Evolutionary conservation across 2,888 invertebrate genomes (phyloP).

Genomic region (Cyaniris semiargus): DNA sequence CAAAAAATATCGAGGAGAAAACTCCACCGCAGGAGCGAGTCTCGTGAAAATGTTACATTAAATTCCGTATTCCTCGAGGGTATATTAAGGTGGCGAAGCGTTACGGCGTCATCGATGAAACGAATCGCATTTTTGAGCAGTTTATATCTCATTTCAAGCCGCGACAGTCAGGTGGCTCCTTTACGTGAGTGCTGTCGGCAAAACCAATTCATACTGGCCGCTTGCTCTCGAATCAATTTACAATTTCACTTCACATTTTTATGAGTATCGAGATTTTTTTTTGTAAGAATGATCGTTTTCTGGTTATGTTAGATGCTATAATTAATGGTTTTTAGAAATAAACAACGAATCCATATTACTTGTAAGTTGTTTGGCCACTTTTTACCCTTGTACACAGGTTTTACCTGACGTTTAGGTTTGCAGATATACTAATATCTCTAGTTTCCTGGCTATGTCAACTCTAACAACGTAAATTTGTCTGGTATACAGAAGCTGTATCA

Average conservation of each 20-base stretch:
- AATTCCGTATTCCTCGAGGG: slow-evolving; percentile 42
- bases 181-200: slow-evolving; percentile 53
- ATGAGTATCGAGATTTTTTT: neutral
- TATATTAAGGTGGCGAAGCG: slow-evolving; percentile 46
- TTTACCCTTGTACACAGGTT: too few species aligned
- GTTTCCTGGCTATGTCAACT: too few species aligned
- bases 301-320: neutral
- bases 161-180: slow-evolving; percentile 57
- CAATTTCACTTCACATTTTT: neutral
- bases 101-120: slow-evolving; percentile 47
- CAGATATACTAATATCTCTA: too few species aligned
- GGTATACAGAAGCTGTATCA: too few species aligned
- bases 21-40: neutral
- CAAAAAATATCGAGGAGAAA: slow-evolving; percentile 1
- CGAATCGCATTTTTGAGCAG: slow-evolving; percentile 67
- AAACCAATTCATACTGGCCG: slow-evolving; percentile 67
- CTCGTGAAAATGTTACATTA: slow-evolving; percentile 32
- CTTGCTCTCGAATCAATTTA: slow-evolving; percentile 41
- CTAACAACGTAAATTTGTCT: too few species aligned
- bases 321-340: too few species aligned
- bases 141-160: slow-evolving; percentile 73
- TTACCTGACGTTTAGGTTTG: too few species aligned
- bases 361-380: too few species aligned
- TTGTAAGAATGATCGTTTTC: neutral
- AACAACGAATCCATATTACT: too few species aligned